A percentile compares a stretch with the other conserved stretches of the same genome.
Evolutionary conservation across 2,113 vertebrate species (phyloP).

Genomic region (Lamprotornis superbus): DNA sequence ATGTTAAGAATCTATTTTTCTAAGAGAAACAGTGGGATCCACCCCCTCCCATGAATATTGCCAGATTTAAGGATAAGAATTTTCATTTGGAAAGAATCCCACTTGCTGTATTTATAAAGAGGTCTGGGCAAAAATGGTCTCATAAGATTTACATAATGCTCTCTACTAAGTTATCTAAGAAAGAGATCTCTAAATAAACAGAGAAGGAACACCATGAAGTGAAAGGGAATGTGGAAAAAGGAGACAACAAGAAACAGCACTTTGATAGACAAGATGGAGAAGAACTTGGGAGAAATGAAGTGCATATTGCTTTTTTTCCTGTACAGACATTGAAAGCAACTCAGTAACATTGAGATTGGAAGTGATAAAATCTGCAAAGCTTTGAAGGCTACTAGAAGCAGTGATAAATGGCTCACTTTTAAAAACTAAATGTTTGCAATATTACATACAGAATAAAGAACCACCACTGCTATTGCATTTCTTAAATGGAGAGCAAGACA

Average conservation of each 20-base stretch:
- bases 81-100: constrained; percentile 43
- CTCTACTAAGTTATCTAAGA: constrained; percentile 37
- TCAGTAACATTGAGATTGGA: neutral
- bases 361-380: neutral
- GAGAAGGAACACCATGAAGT: constrained; percentile 20
- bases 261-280: constrained; percentile 17
- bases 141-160: neutral
- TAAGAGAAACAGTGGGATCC: neutral
- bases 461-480: neutral
- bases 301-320: neutral
- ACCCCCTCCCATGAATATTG: neutral
- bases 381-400: neutral
- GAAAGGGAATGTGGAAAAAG: constrained; percentile 8
- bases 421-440: neutral
- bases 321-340: constrained; percentile 3
- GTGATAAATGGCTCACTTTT: neutral
- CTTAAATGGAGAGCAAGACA: neutral
- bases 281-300: neutral
- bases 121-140: constrained; percentile 60
- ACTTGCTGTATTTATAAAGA: constrained; percentile 39
- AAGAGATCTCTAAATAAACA: constrained; percentile 53
- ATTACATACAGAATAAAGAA: neutral
- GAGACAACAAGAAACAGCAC: constrained; percentile 39
- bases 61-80: constrained; percentile 8
- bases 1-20: constrained; percentile 6